phyloP scores from a whole-genome alignment of 2,888 invertebrate genomes.

The Cryptocheilus praepositus region DNA sequence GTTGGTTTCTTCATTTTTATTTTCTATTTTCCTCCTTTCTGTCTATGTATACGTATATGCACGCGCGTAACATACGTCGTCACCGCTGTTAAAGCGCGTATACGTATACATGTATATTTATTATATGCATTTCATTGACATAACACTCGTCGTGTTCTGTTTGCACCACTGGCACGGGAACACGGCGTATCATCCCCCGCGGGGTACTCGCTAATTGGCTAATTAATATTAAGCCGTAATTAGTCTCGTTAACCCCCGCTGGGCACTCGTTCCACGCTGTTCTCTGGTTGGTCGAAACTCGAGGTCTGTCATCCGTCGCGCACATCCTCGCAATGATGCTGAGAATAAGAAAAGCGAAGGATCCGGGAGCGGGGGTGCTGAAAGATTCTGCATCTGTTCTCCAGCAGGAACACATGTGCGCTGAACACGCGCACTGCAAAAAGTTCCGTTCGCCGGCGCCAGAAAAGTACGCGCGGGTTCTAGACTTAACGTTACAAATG shows the following conservation, averaged over 20 bases:
- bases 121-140: no score
- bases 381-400: background rate
- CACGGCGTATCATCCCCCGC: conserved; percentile 30
- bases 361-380: no score
- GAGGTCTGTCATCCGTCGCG: conserved; percentile 7
- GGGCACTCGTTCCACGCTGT: conserved; percentile 58
- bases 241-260: conserved; percentile 58
- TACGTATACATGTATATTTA: conserved; percentile 4
- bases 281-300: conserved; percentile 58
- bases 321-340: no score
- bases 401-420: no score
- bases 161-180: conserved; percentile 32
- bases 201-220: conserved; percentile 60
- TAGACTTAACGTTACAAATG: no score
- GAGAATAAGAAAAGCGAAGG: no score
- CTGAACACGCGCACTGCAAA: no score
- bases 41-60: background rate
- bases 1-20: background rate
- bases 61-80: no score
- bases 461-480: no score
- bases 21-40: background rate
- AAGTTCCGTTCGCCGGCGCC: no score
- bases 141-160: conserved; percentile 26
- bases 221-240: conserved; percentile 68
- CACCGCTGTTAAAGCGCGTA: no score